Evolutionary conservation across 2,888 invertebrate species (phyloP).

Genomic region (Andrena flavipes): DNA sequence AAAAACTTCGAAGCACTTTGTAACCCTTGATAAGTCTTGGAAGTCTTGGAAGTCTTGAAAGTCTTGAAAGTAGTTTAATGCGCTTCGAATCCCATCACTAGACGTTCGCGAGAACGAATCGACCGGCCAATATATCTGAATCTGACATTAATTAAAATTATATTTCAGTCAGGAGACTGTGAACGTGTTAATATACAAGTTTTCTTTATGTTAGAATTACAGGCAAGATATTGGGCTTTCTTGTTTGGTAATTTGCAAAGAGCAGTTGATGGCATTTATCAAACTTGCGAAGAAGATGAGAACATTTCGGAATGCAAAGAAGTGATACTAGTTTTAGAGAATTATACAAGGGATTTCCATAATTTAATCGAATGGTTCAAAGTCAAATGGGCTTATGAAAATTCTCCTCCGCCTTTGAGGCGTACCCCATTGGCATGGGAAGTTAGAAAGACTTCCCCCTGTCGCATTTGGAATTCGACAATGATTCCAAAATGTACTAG

Average conservation of each 20-base stretch:
- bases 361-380: constrained; percentile 97
- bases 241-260: constrained; percentile 97
- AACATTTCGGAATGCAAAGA: constrained; percentile 98
- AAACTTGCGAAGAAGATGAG: constrained; percentile 97
- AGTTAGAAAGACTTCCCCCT: constrained; percentile 92
- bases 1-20: too few relatives aligned
- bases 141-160: too few relatives aligned
- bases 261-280: constrained; percentile 97
- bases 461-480: constrained; percentile 80
- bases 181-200: not conserved
- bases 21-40: too few relatives aligned
- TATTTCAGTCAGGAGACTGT: too few relatives aligned
- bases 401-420: constrained; percentile 92
- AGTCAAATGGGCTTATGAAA: constrained; percentile 97
- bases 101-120: too few relatives aligned
- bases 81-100: too few relatives aligned
- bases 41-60: too few relatives aligned
- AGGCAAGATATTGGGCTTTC: constrained; percentile 97
- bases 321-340: constrained; percentile 96
- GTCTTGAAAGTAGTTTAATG: too few relatives aligned
- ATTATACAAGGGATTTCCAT: constrained; percentile 97
- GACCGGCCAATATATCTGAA: too few relatives aligned
- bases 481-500: constrained; percentile 81
- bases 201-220: constrained; percentile 87
- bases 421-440: constrained; percentile 98